phyloP scores from a whole-genome alignment of 2,888 invertebrate species.

The Idaea aversata region DNA sequence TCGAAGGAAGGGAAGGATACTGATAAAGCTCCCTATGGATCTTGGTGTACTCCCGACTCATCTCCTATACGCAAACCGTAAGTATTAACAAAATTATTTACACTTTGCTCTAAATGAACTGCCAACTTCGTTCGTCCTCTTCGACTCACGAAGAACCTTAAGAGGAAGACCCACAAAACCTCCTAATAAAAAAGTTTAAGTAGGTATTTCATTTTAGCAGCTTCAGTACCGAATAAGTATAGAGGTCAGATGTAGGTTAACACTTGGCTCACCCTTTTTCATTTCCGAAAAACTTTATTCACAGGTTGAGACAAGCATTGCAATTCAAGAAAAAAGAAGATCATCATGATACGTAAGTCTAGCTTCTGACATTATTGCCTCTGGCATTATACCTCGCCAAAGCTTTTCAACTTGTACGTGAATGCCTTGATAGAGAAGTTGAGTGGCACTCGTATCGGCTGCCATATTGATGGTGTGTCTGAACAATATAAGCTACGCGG shows the following conservation, averaged over 20 bases:
- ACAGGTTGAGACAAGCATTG: background rate
- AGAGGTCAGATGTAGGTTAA: background rate
- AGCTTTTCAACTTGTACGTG: no score
- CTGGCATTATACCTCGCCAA: no score
- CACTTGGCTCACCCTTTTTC: background rate
- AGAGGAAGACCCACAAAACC: no score
- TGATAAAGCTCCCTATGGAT: conserved; percentile 46
- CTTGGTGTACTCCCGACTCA: conserved; percentile 66
- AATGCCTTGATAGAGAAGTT: no score
- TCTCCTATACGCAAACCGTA: conserved; percentile 54
- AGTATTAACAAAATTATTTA: conserved; percentile 26
- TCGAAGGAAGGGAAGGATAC: conserved; percentile 29
- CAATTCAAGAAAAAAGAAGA: background rate
- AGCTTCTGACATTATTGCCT: no score
- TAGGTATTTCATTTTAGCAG: background rate
- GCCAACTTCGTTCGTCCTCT: no score
- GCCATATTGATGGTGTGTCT: no score
- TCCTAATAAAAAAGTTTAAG: no score
- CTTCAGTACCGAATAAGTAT: background rate
- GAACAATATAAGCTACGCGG: no score
- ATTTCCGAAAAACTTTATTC: background rate
- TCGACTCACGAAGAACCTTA: no score
- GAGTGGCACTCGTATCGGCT: no score
- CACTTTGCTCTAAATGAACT: background rate
- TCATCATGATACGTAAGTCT: conserved; percentile 1